These are phyloP conservation scores for Barbus barbus DNA, from an alignment of 2,113 vertebrate genomes.

Conservation along the genomic window DNA sequence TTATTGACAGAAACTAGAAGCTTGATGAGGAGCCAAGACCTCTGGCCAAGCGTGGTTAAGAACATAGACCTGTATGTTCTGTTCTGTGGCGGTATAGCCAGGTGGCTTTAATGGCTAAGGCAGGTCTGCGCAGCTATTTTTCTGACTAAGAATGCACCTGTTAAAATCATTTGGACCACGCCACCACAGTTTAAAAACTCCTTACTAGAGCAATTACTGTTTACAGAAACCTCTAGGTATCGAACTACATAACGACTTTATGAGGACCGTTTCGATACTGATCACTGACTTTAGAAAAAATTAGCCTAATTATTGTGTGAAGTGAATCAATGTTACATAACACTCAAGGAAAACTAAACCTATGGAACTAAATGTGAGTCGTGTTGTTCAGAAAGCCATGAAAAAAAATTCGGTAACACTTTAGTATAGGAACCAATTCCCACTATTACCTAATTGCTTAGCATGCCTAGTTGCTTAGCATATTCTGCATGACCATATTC, in stretches of 20 bases:
- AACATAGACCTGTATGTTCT: slow-evolving; percentile 59
- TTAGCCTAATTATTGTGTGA: background rate
- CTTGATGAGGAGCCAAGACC: slow-evolving; percentile 20
- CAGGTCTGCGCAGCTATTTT: slow-evolving; percentile 66
- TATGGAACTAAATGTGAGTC: background rate
- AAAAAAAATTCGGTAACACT: background rate
- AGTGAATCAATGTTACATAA: background rate
- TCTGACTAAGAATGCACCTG: slow-evolving; percentile 54
- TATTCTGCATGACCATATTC: too few relatives aligned
- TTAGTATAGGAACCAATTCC: too few relatives aligned
- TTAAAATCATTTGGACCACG: slow-evolving; percentile 58
- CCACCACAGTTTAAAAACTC: slow-evolving; percentile 53
- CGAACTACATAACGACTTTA: background rate
- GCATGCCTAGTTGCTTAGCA: too few relatives aligned
- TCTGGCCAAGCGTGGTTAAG: slow-evolving; percentile 39
- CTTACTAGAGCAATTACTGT: slow-evolving; percentile 28
- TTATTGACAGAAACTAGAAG: background rate
- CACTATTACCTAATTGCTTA: too few relatives aligned
- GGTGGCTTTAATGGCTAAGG: slow-evolving; percentile 55
- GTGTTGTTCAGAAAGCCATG: background rate
- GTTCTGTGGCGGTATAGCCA: slow-evolving; percentile 63
- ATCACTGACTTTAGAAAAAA: background rate
- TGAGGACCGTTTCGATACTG: slow-evolving; percentile 5
- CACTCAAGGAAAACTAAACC: background rate
- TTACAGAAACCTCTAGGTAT: background rate